These are phyloP conservation scores for Furcifer pardalis DNA, from an alignment of 2,797 vertebrate genomes.

Conservation along the genomic window DNA sequence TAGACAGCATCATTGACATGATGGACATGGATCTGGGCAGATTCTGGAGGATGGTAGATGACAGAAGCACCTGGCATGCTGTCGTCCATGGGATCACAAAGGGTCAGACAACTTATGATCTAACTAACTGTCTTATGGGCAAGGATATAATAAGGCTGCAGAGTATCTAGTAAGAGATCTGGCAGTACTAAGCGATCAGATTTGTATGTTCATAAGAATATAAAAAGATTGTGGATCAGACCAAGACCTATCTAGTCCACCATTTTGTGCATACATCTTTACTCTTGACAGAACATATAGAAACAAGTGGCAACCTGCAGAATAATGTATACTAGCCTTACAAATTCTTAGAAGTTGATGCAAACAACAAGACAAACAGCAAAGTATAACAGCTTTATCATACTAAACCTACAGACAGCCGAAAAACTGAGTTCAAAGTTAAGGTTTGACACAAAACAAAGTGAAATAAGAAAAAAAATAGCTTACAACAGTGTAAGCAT, in stretches of 20 bases:
- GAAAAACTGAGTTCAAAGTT: slow-evolving; percentile 56
- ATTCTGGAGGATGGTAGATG: no score
- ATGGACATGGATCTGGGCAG: no score
- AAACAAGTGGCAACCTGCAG: neutral
- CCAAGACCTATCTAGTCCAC: neutral
- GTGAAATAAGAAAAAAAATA: slow-evolving; percentile 19
- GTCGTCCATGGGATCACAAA: no score
- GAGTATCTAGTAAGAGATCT: no score
- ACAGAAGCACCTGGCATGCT: no score
- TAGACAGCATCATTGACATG: no score
- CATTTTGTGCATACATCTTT: neutral
- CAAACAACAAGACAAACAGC: neutral
- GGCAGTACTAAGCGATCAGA: neutral
- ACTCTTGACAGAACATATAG: neutral
- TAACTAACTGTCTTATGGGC: neutral
- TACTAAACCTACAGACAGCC: slow-evolving; percentile 36
- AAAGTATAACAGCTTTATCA: slow-evolving; percentile 16
- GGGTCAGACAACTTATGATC: no score
- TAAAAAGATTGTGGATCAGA: neutral
- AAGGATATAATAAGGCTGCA: neutral
- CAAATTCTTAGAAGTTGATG: neutral
- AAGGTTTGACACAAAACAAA: slow-evolving; percentile 56
- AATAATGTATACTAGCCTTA: slow-evolving; percentile 4
- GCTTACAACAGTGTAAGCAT: slow-evolving; percentile 28
- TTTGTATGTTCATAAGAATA: neutral